Conservation (phyloP, 2,113 vertebrate genomes). For the Rynchops niger region DNA sequence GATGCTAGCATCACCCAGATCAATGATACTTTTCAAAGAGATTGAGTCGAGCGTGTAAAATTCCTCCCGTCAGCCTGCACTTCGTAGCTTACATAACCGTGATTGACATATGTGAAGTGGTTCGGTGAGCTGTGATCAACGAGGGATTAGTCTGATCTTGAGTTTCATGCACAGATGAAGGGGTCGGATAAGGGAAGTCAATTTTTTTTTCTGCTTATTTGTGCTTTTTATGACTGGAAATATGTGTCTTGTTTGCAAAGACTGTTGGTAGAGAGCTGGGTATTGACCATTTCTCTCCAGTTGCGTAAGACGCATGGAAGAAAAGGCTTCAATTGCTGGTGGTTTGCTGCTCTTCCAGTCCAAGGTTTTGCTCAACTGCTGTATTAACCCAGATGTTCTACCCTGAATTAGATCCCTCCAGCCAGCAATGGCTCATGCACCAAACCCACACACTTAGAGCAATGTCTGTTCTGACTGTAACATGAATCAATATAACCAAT, state of each 20-base stretch:
- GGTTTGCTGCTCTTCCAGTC: not conserved
- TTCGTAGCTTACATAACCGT: slow-evolving; percentile 10
- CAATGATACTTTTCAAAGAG: not conserved
- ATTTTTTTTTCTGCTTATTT: not conserved
- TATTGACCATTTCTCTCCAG: not conserved
- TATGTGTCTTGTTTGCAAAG: not conserved
- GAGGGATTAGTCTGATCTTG: slow-evolving; percentile 30
- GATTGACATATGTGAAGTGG: slow-evolving; percentile 23
- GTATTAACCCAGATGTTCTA: not conserved
- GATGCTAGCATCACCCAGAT: not conserved
- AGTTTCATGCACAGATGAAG: slow-evolving; percentile 8
- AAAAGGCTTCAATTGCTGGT: not conserved
- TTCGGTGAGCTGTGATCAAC: slow-evolving; percentile 16
- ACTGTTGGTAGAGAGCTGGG: not conserved
- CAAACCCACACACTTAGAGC: not conserved
- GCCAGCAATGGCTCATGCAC: not conserved
- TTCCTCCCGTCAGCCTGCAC: not conserved
- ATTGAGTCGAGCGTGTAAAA: not conserved
- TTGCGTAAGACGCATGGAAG: not conserved
- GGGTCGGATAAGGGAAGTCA: not conserved
- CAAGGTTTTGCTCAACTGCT: not conserved
- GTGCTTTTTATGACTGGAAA: not conserved
- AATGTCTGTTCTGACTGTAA: not conserved
- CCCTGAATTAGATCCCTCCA: not conserved
- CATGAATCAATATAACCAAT: not conserved